Conservation (phyloP, 2,113 vertebrate genomes). For the Eptesicus fuscus region DNA sequence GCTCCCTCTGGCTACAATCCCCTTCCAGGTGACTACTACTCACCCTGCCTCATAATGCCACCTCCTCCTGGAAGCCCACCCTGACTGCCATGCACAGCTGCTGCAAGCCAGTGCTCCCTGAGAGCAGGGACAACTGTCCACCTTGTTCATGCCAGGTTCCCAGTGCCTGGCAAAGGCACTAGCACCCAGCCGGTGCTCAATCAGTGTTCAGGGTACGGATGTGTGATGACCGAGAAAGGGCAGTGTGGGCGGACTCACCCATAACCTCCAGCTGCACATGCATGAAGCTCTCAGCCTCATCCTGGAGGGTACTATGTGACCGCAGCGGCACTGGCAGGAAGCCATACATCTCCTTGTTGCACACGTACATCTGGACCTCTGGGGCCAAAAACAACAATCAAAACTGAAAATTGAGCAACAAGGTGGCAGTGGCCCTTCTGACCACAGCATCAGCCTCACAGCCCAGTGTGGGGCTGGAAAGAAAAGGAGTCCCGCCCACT, state of each 20-base stretch:
- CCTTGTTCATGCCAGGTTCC: rapidly evolving
- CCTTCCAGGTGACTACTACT: neutral
- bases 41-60: neutral
- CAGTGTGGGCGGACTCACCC: conserved; percentile 80
- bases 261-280: conserved; percentile 89
- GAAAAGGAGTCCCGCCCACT: neutral
- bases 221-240: neutral
- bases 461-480: rapidly evolving
- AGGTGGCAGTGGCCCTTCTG: neutral
- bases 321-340: conserved; percentile 90
- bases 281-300: conserved; percentile 91
- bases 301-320: conserved; percentile 86
- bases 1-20: rapidly evolving
- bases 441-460: neutral
- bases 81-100: neutral
- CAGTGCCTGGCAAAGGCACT: neutral
- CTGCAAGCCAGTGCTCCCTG: neutral
- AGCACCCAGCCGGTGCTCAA: neutral
- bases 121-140: neutral
- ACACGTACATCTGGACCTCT: conserved; percentile 95
- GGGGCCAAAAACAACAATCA: neutral
- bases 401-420: neutral
- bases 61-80: neutral
- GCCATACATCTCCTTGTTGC: conserved; percentile 89
- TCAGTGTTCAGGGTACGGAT: neutral